These are phyloP conservation scores for Heliconius congener DNA, from an alignment of 1,140 invertebrate species.

Conservation along the genomic window DNA sequence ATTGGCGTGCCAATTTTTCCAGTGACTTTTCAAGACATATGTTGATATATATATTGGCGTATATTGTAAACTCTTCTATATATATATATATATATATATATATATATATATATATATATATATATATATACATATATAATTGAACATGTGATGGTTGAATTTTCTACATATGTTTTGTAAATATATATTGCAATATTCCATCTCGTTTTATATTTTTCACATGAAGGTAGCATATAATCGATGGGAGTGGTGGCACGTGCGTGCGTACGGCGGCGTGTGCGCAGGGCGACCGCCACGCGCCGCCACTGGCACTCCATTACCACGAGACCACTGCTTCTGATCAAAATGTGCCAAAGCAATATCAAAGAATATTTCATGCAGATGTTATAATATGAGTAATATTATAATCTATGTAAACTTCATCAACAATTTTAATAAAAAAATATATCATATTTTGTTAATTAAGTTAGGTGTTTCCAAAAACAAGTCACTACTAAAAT, in stretches of 20 bases:
- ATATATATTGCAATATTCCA: background rate
- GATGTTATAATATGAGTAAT: background rate
- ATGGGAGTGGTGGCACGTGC: conserved; percentile 66
- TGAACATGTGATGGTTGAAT: background rate
- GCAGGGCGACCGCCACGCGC: conserved; percentile 51
- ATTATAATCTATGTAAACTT: no score
- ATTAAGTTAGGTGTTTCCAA: no score
- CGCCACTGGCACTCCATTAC: conserved; percentile 68
- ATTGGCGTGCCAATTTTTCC: conserved; percentile 63
- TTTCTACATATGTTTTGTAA: background rate
- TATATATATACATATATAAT: background rate
- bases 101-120: background rate
- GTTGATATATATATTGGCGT: background rate
- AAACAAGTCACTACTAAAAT: no score
- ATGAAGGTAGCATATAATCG: conserved; percentile 68
- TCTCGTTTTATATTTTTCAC: conserved; percentile 45
- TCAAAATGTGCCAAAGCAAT: conserved; percentile 45
- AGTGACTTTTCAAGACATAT: conserved; percentile 36
- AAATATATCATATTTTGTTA: no score
- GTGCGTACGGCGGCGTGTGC: conserved; percentile 43
- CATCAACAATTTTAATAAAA: no score
- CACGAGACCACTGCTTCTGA: conserved; percentile 54
- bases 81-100: background rate
- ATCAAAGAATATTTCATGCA: conserved; percentile 47
- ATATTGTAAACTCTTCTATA: background rate